phyloP scores from a whole-genome alignment of 2,888 invertebrate species.

The Artemia sp. region DNA sequence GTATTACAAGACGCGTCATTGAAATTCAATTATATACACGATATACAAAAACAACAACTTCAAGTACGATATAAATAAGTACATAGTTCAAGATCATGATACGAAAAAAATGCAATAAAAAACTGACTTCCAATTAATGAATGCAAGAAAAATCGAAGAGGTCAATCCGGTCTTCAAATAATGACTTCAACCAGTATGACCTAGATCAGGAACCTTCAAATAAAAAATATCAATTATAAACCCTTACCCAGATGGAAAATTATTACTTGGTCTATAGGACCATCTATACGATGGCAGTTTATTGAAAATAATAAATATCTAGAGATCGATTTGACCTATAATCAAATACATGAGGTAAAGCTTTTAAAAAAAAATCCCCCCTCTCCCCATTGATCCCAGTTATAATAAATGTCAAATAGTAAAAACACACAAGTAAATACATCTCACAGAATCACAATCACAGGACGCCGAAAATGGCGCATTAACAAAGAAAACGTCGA shows the following conservation, averaged over 20 bases:
- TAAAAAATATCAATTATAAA: not conserved
- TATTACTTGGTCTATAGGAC: too few species aligned
- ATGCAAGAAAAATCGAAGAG: not conserved
- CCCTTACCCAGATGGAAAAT: too few species aligned
- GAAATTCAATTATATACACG: slow-evolving; percentile 10
- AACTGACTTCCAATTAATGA: not conserved
- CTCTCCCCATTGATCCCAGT: too few species aligned
- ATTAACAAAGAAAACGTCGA: slow-evolving; percentile 6
- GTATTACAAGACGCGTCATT: slow-evolving; percentile 12
- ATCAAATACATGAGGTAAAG: slow-evolving; percentile 14
- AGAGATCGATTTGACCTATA: slow-evolving; percentile 7
- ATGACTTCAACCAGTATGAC: slow-evolving; percentile 11
- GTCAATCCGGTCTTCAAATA: slow-evolving; percentile 2
- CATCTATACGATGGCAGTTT: not conserved
- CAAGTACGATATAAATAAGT: not conserved
- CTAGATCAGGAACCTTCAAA: slow-evolving; percentile 13
- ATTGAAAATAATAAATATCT: not conserved
- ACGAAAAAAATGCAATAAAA: too few species aligned
- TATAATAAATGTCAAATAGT: not conserved
- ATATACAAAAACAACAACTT: slow-evolving; percentile 13
- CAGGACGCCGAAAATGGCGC: slow-evolving; percentile 15
- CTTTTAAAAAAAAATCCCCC: not conserved
- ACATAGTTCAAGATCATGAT: too few species aligned
- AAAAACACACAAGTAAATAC: not conserved
- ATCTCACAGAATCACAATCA: slow-evolving; percentile 14